A percentile compares a stretch with the other conserved stretches of the same genome.
These are phyloP conservation scores for Chiloscyllium punctatum DNA, from an alignment of 2,797 vertebrate genomes.

Conservation along the genomic window DNA sequence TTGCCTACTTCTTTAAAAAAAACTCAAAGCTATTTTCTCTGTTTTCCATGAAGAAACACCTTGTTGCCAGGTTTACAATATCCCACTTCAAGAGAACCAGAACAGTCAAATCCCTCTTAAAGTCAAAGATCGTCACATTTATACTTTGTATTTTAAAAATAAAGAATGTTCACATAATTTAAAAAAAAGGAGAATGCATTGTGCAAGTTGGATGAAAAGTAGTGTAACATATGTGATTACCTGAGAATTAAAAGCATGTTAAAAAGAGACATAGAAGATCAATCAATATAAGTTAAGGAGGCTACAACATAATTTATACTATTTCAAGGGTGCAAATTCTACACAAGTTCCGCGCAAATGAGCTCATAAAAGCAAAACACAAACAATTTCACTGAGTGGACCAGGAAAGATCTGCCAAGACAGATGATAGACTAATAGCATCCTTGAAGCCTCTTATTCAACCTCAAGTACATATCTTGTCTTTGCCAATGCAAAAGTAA, in stretches of 20 bases:
- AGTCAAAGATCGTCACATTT: too few species aligned
- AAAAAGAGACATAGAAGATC: too few species aligned
- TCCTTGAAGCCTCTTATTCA: background rate
- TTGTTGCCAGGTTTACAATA: too few species aligned
- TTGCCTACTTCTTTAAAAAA: too few species aligned
- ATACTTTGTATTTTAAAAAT: too few species aligned
- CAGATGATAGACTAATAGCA: background rate
- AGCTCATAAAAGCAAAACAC: background rate
- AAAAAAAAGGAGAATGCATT: background rate
- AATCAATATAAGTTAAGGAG: background rate
- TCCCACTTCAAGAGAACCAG: too few species aligned
- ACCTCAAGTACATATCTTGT: background rate
- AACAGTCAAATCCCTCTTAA: too few species aligned
- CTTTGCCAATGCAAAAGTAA: background rate
- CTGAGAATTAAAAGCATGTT: background rate
- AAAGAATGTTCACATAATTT: too few species aligned
- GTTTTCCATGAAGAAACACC: too few species aligned
- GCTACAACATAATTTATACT: background rate
- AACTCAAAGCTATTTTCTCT: too few species aligned
- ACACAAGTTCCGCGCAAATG: background rate
- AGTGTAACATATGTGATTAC: background rate
- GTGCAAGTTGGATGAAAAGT: background rate
- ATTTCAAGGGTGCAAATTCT: background rate
- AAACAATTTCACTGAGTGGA: background rate
- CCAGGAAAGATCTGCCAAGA: background rate